These are phyloP conservation scores for Balanococcus diminutus DNA, from an alignment of 2,888 invertebrate genomes.

Conservation along the genomic window DNA sequence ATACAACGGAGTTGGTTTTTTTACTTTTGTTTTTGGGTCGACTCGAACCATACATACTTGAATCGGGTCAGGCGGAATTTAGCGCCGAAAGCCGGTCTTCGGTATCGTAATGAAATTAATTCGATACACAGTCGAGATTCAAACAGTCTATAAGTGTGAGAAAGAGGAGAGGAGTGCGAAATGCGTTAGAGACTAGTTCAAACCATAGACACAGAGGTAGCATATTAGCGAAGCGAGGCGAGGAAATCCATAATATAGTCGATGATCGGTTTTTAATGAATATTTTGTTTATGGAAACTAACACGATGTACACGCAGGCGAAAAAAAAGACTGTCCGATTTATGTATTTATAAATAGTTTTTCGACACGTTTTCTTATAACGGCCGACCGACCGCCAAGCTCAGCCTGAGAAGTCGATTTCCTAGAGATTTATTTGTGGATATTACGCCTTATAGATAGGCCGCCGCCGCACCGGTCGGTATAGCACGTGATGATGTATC, in stretches of 20 bases:
- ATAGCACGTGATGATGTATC: neutral
- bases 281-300: neutral
- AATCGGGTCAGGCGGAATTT: conserved; percentile 12
- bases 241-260: neutral
- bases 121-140: neutral
- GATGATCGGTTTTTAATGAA: neutral
- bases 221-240: neutral
- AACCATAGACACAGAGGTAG: neutral
- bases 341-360: neutral
- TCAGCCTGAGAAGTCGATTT: too few relatives aligned
- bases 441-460: neutral
- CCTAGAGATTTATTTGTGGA: neutral
- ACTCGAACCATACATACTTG: neutral
- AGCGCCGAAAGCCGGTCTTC: conserved; percentile 5
- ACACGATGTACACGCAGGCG: neutral
- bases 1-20: neutral
- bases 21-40: neutral
- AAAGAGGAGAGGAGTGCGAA: neutral
- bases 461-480: neutral
- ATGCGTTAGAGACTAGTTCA: neutral
- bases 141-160: too few relatives aligned
- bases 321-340: neutral
- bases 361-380: neutral
- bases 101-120: conserved; percentile 3
- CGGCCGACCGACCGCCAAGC: neutral